Conservation (phyloP, 2,888 invertebrate species). For the Helleia helle region DNA sequence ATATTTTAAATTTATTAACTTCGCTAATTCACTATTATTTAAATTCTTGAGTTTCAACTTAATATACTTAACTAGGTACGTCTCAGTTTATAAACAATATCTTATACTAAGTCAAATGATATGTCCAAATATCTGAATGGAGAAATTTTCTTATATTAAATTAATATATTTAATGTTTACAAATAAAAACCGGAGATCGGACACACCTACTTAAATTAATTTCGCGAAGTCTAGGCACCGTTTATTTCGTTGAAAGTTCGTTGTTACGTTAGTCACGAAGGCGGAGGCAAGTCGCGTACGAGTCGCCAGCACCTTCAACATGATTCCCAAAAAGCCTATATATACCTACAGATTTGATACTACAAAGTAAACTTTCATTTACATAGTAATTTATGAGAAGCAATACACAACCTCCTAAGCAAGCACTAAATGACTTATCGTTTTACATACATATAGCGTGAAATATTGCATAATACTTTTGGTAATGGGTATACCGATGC, state of each 20-base stretch:
- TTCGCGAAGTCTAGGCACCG: conserved; percentile 46
- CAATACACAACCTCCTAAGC: conserved; percentile 40
- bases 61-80: conserved; percentile 62
- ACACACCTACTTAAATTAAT: conserved; percentile 44
- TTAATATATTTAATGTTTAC: conserved; percentile 48
- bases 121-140: conserved; percentile 51
- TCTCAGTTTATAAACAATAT: conserved; percentile 66
- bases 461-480: conserved; percentile 65
- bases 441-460: conserved; percentile 38
- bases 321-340: conserved; percentile 51
- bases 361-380: conserved; percentile 43
- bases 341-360: conserved; percentile 43
- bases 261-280: conserved; percentile 58
- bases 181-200: conserved; percentile 58
- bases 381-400: conserved; percentile 27
- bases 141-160: conserved; percentile 57
- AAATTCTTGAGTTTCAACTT: conserved; percentile 68
- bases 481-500: conserved; percentile 57
- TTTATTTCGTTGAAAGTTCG: conserved; percentile 49
- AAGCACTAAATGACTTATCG: conserved; percentile 36
- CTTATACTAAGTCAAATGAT: conserved; percentile 55
- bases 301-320: conserved; percentile 70
- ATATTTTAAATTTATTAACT: conserved; percentile 62
- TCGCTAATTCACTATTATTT: conserved; percentile 64
- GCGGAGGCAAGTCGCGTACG: conserved; percentile 64